These are phyloP conservation scores for Pelmatolapia mariae DNA, from an alignment of 2,113 vertebrate genomes.

Conservation along the genomic window DNA sequence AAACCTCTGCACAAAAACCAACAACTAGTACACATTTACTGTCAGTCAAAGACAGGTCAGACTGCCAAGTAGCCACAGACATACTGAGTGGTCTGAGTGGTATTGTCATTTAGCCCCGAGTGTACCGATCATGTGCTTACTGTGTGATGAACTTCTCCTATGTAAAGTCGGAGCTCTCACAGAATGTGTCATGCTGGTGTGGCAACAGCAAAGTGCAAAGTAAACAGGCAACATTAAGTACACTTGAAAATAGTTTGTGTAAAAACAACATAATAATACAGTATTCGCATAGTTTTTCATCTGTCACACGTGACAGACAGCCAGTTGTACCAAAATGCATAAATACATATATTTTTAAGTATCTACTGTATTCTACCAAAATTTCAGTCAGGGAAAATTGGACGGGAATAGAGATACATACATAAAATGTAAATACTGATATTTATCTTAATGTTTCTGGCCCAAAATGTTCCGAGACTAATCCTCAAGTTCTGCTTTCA, in stretches of 20 bases:
- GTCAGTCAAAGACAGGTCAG: not conserved
- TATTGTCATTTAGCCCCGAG: not conserved
- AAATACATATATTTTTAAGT: not conserved
- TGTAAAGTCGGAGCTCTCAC: not conserved
- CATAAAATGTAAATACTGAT: not conserved
- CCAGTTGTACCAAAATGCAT: not conserved
- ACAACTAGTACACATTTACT: not conserved
- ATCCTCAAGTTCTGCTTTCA: constrained; percentile 19
- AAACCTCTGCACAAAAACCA: not conserved
- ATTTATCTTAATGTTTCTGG: not conserved
- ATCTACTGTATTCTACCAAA: not conserved
- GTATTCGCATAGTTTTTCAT: not conserved
- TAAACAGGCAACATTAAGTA: not conserved
- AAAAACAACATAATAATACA: not conserved
- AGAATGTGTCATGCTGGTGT: not conserved
- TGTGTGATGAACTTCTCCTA: constrained; percentile 17
- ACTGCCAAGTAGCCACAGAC: not conserved
- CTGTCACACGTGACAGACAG: not conserved
- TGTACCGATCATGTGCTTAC: not conserved
- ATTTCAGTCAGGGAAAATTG: not conserved
- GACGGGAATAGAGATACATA: not conserved
- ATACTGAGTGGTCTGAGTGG: not conserved
- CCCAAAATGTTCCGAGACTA: not conserved
- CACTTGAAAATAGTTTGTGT: not conserved
- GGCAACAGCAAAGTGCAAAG: constrained; percentile 36